Evolutionary conservation across 2,797 vertebrate species (phyloP), one percentile per base, ranked within the genome.

Genomic region (Heteromormyrus szaboi): DNA sequence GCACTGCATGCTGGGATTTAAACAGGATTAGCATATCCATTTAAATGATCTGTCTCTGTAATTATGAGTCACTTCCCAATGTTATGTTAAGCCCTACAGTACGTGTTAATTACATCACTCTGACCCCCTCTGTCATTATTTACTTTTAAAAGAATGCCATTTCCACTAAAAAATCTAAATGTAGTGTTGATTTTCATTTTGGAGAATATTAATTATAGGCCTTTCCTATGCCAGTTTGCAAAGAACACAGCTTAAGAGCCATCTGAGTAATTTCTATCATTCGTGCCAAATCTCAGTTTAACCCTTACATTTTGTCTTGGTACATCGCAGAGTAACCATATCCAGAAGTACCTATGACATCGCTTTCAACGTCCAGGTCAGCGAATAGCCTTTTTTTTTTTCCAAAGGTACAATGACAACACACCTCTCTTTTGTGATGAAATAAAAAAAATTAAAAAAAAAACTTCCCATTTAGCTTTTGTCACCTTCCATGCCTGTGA

Each of bases 401-500:
- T 92, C 93, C 93, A 93, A 94, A 94, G 94, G 95, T 94, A 94
- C 92, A 92, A 94, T 92, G 94, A 94, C 93, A 93, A 92, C 94
- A 94, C 94, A 93, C 89, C 93, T 93, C 92, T 92, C 89, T 92
- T 93, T 94, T 89, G 93, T 95, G 90, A 87, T 91, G 90, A 91
- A 94, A 96, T 93, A 37, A 37, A 37, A 37, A 37, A 94, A 93
- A 95, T 25, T 94, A 95, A 95, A 95, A 94, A 94, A 93, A 95
- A 94, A 94, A 25, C 59, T 95, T 41, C 85, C 85, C 94, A 94
- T 95, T 95, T 94, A 92, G 89, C 91, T 92, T 93, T 94, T 94
- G 95, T 95, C 93, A 91, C 94, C 94, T 94, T 93, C 92, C 91
- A 94, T 95, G 94, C 96, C 96, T 96, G 95, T 95, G 95, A 95